A percentile compares a stretch with the other conserved stretches of the same genome.
Evolutionary conservation across 2,888 invertebrate genomes (phyloP).

Genomic region (Epicampocera succincta): DNA sequence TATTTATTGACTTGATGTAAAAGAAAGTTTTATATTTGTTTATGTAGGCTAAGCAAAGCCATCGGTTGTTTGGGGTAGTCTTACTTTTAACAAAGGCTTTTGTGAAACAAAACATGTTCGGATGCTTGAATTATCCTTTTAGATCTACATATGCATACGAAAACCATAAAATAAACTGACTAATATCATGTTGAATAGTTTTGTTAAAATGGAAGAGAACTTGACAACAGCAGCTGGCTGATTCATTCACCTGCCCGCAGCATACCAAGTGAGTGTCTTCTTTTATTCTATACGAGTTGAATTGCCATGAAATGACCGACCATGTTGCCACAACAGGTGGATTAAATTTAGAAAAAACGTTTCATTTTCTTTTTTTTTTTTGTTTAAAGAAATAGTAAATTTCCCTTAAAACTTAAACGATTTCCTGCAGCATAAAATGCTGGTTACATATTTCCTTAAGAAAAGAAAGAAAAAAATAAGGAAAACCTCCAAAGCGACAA

Average conservation of each 20-base stretch:
- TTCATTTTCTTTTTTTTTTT: background rate
- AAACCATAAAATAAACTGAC: no score
- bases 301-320: background rate
- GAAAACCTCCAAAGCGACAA: slow-evolving; percentile 18
- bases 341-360: slow-evolving; percentile 51
- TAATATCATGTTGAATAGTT: no score
- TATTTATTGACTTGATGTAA: no score
- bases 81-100: no score
- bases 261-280: slow-evolving; percentile 41
- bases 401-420: slow-evolving; percentile 40
- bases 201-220: no score
- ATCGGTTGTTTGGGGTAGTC: no score
- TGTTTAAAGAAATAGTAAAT: slow-evolving; percentile 7
- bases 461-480: no score
- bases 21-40: no score
- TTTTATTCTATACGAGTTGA: background rate
- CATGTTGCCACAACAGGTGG: slow-evolving; percentile 63
- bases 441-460: slow-evolving; percentile 35
- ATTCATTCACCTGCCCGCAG: slow-evolving; percentile 68
- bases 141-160: no score
- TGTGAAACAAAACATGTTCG: no score
- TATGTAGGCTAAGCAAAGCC: no score
- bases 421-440: slow-evolving; percentile 57
- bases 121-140: no score
- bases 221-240: slow-evolving; percentile 47